A percentile compares a stretch with the other conserved stretches of the same genome.
These are phyloP conservation scores for Calycopis cecrops DNA, from an alignment of 1,140 invertebrate species.

Conservation along the genomic window DNA sequence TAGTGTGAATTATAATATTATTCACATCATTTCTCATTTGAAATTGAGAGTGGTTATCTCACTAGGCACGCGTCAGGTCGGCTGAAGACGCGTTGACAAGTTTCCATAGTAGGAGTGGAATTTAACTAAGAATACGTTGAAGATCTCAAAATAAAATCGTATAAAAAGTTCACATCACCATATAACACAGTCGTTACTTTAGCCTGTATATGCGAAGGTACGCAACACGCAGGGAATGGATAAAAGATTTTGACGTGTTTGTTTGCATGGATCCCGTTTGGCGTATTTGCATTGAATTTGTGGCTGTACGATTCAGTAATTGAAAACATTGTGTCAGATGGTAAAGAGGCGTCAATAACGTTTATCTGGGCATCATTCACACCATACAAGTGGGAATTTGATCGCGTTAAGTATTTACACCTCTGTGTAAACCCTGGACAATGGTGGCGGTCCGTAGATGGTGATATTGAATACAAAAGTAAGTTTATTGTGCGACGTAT, in stretches of 20 bases:
- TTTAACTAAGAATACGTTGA: conserved; percentile 36
- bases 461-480: conserved; percentile 33
- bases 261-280: conserved; percentile 11
- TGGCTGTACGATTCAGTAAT: conserved; percentile 25
- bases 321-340: conserved; percentile 26
- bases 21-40: conserved; percentile 13
- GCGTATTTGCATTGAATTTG: conserved; percentile 32
- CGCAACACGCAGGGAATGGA: conserved; percentile 12
- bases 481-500: conserved; percentile 35
- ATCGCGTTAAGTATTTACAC: conserved; percentile 36
- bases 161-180: conserved; percentile 34
- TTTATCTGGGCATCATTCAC: conserved; percentile 25
- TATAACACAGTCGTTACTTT: conserved; percentile 27
- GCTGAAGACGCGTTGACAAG: conserved; percentile 41
- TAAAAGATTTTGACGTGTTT: conserved; percentile 14
- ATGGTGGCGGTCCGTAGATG: conserved; percentile 38
- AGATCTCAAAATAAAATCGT: conserved; percentile 38
- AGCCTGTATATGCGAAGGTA: conserved; percentile 10
- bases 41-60: conserved; percentile 14
- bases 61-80: conserved; percentile 46
- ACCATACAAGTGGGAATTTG: conserved; percentile 36
- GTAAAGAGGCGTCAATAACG: conserved; percentile 22
- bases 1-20: conserved; percentile 23
- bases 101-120: conserved; percentile 51
- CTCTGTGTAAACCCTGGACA: conserved; percentile 38